Base-by-base conservation (phyloP, 2,113 vertebrate genomes). In the Saguinus imperator region DNA sequence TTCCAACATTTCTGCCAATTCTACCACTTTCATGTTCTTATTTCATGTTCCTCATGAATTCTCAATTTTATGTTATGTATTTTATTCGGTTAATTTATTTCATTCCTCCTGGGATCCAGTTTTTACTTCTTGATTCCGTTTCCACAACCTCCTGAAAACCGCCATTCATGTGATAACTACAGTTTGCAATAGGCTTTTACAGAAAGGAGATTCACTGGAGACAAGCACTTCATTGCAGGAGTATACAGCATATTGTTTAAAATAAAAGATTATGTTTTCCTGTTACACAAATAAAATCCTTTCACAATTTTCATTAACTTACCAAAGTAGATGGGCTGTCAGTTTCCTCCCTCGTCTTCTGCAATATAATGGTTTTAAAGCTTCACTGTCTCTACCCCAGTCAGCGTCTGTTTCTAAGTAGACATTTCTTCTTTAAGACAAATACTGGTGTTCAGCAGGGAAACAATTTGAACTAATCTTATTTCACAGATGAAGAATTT, bases 381-480 rank as follows among this genome's bases (percentile, higher is more conserved):
- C 1, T 58, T 95, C 27, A 73, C 8, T 5, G 16, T 87, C 25
- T 95, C 35, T 73, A 87, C 8, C 1, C 14, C 40, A 37, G 0
- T 89, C 70, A 21, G 8, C 66, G 2, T 50, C 25, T 57, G 5
- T 81, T 91, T 37, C 14, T 68, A 61, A 91, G 48, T 64, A 70
- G 11, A 35, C 0, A 20, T 66, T 82, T 12, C 17, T 83, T 90
- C 18, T n/a, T 91, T 80, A 72, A 89, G 64, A 77, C 11, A 55
- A 94, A 92, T 95, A 5, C 21, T 73, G 11, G 3, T 89, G 13
- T 32, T 20, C 40, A 64, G 11, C 14, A 75, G 6, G 70, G 58
- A 86, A 80, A 83, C 25, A 89, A 72, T 89, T 95, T 77, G 72
- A 85, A 79, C 23, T 68, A 70, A 85, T 64, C 25, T 81, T 92